Base-by-base conservation (phyloP, 2,888 invertebrate genomes). In the Pandemis heparana region DNA sequence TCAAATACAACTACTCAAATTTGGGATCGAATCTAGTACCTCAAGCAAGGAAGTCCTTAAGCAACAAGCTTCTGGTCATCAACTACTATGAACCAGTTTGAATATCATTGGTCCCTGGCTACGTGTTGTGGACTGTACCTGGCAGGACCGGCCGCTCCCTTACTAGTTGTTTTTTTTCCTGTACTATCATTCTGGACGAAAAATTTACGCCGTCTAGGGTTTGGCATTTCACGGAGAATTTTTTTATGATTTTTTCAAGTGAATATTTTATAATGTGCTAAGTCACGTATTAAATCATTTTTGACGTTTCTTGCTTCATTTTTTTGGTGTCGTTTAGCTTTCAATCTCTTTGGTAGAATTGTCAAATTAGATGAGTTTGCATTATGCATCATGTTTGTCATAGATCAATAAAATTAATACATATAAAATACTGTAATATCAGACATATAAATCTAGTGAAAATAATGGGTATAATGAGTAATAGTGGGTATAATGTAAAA, bases 181-280 rank as follows among this genome's bases (percentile, higher is more conserved):
- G 80, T 75, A 12, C 86, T 86, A 32, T 88, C 86, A 80, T 88
- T 89, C 78, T 92, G 87, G 14, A 92, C 92, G 1, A 92, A 93
- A 81, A 94, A 93, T 73, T 87, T 86, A 70, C 92, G 84, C 69
- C 92, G 89, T 79, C 92, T 87, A 68, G 90, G 83, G 76, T 92
- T 90, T 41, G 93, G 93, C 94, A 94, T 94, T 84, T 83, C 79
- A 67, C 71, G 62, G 71, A 23, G 74, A 75, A 76, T 78, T 76
- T 73, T 70, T 43, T 76, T 48, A 48, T 48, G 76, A 59, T 62
- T 68, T 79, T 79, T 56, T 9, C 8, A 38, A 71, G 43, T 8
- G 5, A 63, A 56, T 48, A 46, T 23, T 16, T 8, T 18, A 59
- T 41, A 23, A 60, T 63, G 18, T 60, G 41, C 18, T 56, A 4